Base-by-base conservation (phyloP, 2,888 invertebrate species). In the Octodonta nipae region DNA sequence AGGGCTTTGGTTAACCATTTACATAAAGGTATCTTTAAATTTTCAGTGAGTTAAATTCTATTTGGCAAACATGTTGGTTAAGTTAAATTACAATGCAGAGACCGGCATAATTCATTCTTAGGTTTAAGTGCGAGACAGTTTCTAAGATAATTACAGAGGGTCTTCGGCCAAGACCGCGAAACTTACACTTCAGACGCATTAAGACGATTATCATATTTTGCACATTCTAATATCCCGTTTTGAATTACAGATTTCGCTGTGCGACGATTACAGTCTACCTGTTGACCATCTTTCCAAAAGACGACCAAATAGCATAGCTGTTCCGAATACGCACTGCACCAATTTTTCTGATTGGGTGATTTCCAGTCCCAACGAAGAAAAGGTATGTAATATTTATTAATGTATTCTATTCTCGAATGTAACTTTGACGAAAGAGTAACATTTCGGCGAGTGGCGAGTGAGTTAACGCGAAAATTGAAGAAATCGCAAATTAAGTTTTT, bases 221-320 rank as follows among this genome's bases (percentile, higher is more conserved):
- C 30, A 31, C 28, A 32, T 35, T 30, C 37, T 40, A 33, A 37
- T 38, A 28, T 32, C 28, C 20, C 26, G 32, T 20, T 34, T 42
- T 47, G 43, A 48, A 37, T 70, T 77, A 3, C 71, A 86, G 85
- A 78, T 85, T 54, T 78, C 83, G 43, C 69, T 86, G 50, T 84
- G 84, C 63, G 85, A 86, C 55, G 85, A 86, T 62, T 86, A 86
- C 65, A 82, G 83, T 64, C 70, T 84, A 49, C 86, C 86, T 30
- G 78, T 84, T 49, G 86, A 86, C 64, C 81, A 83, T 60, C 77
- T 84, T 44, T 67, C 70, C 40, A 81, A 74, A 57, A 69, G 69
- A 68, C 58, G 80, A 64, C 61, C 80, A 63, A 62, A 75, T 65
- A 61, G 72, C 56, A 71, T 70, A 49, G 69, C 64, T 29, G 63